A percentile compares a stretch with the other conserved stretches of the same genome.
These are phyloP conservation scores for Somateria mollissima DNA, from an alignment of 2,797 vertebrate genomes.

Conservation along the genomic window DNA sequence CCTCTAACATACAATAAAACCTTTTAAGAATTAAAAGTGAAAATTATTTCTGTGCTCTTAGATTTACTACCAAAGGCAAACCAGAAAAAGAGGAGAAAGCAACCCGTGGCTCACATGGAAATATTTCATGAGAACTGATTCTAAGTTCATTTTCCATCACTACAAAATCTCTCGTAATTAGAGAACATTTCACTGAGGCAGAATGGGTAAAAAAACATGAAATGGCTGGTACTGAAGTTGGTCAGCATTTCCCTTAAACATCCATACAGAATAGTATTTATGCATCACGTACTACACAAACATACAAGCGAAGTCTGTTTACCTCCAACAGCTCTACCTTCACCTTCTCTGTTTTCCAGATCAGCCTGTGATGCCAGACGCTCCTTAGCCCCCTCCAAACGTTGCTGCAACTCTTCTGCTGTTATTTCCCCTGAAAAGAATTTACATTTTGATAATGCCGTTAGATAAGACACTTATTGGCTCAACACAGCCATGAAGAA, in stretches of 20 bases:
- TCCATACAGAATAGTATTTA: neutral
- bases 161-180: neutral
- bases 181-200: neutral
- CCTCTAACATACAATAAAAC: neutral
- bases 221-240: neutral
- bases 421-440: constrained; percentile 90
- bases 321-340: constrained; percentile 75
- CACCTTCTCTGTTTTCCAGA: constrained; percentile 78
- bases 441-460: neutral
- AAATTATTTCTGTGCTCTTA: neutral
- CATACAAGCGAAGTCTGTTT: neutral
- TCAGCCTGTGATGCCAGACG: constrained; percentile 84
- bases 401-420: constrained; percentile 91
- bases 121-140: neutral
- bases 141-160: neutral
- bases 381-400: constrained; percentile 90
- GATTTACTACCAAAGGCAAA: neutral
- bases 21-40: neutral
- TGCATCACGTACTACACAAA: neutral
- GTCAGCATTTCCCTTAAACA: neutral
- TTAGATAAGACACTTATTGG: neutral
- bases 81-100: neutral
- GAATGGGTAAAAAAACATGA: neutral
- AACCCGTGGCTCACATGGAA: neutral
- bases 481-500: neutral